phyloP scores from a whole-genome alignment of 2,888 invertebrate genomes.

The Dusona sp. region DNA sequence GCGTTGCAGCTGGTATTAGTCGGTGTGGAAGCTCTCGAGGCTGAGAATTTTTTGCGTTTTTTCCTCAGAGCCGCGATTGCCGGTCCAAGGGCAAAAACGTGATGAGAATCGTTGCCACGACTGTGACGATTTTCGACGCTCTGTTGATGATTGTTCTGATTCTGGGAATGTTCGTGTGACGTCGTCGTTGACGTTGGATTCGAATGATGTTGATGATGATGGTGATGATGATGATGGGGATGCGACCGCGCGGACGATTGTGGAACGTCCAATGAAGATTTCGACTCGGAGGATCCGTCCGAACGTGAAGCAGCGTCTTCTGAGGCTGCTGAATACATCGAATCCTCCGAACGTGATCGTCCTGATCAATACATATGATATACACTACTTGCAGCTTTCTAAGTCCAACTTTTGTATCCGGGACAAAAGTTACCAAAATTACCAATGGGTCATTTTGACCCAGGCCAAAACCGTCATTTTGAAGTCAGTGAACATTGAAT shows the following conservation, averaged over 20 bases:
- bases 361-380: slow-evolving; percentile 70
- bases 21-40: slow-evolving; percentile 89
- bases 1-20: slow-evolving; percentile 85
- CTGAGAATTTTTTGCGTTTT: slow-evolving; percentile 93
- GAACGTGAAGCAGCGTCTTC: slow-evolving; percentile 89
- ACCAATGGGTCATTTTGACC: not conserved
- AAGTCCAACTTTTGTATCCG: not conserved
- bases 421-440: not conserved
- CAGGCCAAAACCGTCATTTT: not conserved
- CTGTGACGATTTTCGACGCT: slow-evolving; percentile 57
- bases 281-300: slow-evolving; percentile 90
- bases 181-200: slow-evolving; percentile 65
- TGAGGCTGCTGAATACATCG: slow-evolving; percentile 89
- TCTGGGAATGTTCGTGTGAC: slow-evolving; percentile 70
- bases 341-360: slow-evolving; percentile 91
- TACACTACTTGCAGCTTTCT: not conserved
- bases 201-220: slow-evolving; percentile 71
- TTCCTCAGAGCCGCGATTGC: slow-evolving; percentile 91
- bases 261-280: slow-evolving; percentile 87
- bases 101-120: slow-evolving; percentile 79
- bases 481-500: too few relatives aligned
- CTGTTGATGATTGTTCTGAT: slow-evolving; percentile 64
- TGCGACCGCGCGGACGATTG: slow-evolving; percentile 77
- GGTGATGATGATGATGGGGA: slow-evolving; percentile 74
- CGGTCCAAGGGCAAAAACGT: slow-evolving; percentile 78